A percentile compares a stretch with the other conserved stretches of the same genome.
Evolutionary conservation across 1,140 invertebrate genomes (phyloP).

Genomic region (Berghia stephanieae): DNA sequence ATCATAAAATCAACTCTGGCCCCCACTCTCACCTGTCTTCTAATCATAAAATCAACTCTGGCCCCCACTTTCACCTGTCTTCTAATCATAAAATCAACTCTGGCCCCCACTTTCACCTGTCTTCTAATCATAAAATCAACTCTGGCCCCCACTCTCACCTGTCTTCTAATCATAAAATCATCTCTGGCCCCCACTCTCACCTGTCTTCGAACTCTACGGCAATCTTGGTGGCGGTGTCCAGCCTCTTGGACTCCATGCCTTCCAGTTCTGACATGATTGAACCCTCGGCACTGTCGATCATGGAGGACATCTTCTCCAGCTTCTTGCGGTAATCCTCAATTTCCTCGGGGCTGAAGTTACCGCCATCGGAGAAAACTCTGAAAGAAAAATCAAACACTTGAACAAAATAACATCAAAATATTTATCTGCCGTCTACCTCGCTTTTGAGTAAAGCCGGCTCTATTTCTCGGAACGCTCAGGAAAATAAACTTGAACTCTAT

Average conservation of each 20-base stretch:
- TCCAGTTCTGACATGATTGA: constrained; percentile 66
- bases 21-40: too few species aligned
- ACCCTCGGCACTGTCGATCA: constrained; percentile 63
- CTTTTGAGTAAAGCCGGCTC: neutral
- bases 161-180: too few species aligned
- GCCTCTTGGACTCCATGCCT: constrained; percentile 65
- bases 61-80: too few species aligned
- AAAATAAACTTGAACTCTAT: too few species aligned
- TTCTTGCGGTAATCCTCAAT: constrained; percentile 64
- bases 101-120: too few species aligned
- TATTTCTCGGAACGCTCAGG: too few species aligned
- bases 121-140: too few species aligned
- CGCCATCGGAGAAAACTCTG: constrained; percentile 67
- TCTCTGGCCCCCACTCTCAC: too few species aligned
- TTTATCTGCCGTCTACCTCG: neutral
- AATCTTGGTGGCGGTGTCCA: constrained; percentile 63
- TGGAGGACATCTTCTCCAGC: constrained; percentile 63
- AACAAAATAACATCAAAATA: neutral
- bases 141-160: too few species aligned
- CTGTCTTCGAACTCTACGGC: constrained; percentile 66
- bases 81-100: too few species aligned
- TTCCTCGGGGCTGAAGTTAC: constrained; percentile 67
- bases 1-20: too few species aligned
- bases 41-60: too few species aligned
- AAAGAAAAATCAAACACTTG: constrained; percentile 29